These are phyloP conservation scores for Apoda limacodes DNA, from an alignment of 2,888 invertebrate genomes.

Conservation along the genomic window DNA sequence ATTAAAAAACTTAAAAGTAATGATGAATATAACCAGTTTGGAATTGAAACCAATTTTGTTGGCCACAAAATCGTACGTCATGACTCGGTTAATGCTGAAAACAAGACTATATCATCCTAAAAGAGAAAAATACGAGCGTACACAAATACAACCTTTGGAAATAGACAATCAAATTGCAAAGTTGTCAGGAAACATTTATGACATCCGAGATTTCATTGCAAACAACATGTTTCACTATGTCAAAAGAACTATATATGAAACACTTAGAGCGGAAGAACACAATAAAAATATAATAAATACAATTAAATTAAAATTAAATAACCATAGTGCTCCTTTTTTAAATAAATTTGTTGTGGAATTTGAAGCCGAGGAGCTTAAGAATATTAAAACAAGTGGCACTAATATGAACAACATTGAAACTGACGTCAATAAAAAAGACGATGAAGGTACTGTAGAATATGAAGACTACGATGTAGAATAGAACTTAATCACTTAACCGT, in stretches of 20 bases:
- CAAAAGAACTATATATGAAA: slow-evolving; percentile 27
- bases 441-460: slow-evolving; percentile 5
- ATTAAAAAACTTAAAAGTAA: slow-evolving; percentile 29
- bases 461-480: slow-evolving; percentile 6
- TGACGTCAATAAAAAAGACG: slow-evolving; percentile 1
- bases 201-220: slow-evolving; percentile 38
- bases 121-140: slow-evolving; percentile 6
- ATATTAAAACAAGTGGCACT: too few species aligned
- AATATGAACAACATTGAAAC: slow-evolving; percentile 3
- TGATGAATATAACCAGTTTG: too few species aligned
- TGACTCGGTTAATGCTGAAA: slow-evolving; percentile 27
- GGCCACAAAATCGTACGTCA: slow-evolving; percentile 34
- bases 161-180: slow-evolving; percentile 27
- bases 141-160: slow-evolving; percentile 21
- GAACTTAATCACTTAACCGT: too few species aligned
- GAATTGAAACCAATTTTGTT: too few species aligned
- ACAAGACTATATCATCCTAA: slow-evolving; percentile 25
- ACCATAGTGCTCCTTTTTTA: too few species aligned
- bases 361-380: too few species aligned
- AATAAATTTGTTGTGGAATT: too few species aligned
- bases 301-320: neutral
- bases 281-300: neutral
- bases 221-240: slow-evolving; percentile 21
- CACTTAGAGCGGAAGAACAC: neutral
- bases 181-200: slow-evolving; percentile 32